A percentile compares a stretch with the other conserved stretches of the same genome.
These are phyloP conservation scores for Sinocyclocheilus anshuiensis DNA, from an alignment of 2,113 vertebrate genomes.

Conservation along the genomic window DNA sequence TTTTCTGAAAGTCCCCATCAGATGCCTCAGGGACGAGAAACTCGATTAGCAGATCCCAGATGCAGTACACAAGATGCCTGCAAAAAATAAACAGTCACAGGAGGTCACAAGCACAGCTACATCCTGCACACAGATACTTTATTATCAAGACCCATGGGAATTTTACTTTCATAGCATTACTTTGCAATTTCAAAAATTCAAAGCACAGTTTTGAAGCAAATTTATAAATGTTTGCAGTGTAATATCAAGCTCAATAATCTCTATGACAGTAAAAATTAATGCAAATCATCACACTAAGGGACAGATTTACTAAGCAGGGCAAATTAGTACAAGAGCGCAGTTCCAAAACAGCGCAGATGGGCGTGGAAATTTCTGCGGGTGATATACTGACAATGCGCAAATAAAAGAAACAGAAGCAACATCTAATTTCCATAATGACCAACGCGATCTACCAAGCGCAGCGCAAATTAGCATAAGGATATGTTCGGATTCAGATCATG, in stretches of 20 bases:
- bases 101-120: not conserved
- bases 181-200: not conserved
- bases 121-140: not conserved
- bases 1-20: constrained; percentile 73
- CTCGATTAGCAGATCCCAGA: constrained; percentile 90
- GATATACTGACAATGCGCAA: too few species aligned
- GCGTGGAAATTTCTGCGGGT: too few species aligned
- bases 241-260: not conserved
- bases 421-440: too few species aligned
- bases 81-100: constrained; percentile 32
- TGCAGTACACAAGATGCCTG: constrained; percentile 91
- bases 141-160: not conserved
- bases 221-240: not conserved
- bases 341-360: too few species aligned
- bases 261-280: not conserved
- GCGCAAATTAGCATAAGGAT: too few species aligned
- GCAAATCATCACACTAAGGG: not conserved
- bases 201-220: not conserved
- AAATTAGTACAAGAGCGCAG: too few species aligned
- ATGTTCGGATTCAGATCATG: too few species aligned
- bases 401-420: too few species aligned
- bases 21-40: constrained; percentile 82
- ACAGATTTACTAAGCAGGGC: too few species aligned
- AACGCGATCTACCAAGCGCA: too few species aligned
- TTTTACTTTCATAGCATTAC: not conserved